phyloP scores from a whole-genome alignment of 53 echinoderm and acorn worm genomes.

The Hippasteria phrygiana region DNA sequence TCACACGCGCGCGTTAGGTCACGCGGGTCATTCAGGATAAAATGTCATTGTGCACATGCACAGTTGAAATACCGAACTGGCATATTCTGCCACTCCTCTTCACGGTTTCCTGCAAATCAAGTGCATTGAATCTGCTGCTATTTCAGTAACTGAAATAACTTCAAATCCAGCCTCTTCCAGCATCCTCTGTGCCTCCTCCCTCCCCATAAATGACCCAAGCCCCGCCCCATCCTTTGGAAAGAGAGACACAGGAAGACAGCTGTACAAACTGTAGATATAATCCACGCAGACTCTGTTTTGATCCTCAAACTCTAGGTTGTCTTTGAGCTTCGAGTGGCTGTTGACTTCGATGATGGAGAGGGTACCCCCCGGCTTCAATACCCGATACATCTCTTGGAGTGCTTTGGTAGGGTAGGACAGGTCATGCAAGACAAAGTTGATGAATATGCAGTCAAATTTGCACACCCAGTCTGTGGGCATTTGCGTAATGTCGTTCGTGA shows the following conservation, averaged over 20 bases:
- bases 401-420: slow-evolving; percentile 55
- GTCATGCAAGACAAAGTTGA: slow-evolving; percentile 75
- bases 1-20: no score
- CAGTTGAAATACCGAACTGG: no score
- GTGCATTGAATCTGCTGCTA: slow-evolving; percentile 7
- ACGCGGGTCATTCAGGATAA: no score
- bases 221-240: slow-evolving; percentile 65
- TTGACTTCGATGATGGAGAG: slow-evolving; percentile 66
- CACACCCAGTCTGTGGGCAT: slow-evolving; percentile 69
- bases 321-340: slow-evolving; percentile 52
- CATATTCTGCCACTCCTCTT: no score
- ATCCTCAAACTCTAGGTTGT: slow-evolving; percentile 47
- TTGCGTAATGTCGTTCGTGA: slow-evolving; percentile 39
- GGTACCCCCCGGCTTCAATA: slow-evolving; percentile 64
- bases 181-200: slow-evolving; percentile 69
- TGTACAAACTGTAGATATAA: slow-evolving; percentile 71
- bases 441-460: slow-evolving; percentile 76
- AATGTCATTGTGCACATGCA: no score
- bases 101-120: slow-evolving; percentile 33
- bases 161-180: slow-evolving; percentile 33
- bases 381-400: slow-evolving; percentile 62
- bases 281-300: background rate
- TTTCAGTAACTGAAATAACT: slow-evolving; percentile 19
- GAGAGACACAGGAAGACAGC: slow-evolving; percentile 78
- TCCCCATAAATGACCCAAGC: slow-evolving; percentile 82